Evolutionary conservation across 2,113 vertebrate genomes (phyloP), one percentile per base, ranked within the genome.

Genomic region (Gymnogyps californianus): DNA sequence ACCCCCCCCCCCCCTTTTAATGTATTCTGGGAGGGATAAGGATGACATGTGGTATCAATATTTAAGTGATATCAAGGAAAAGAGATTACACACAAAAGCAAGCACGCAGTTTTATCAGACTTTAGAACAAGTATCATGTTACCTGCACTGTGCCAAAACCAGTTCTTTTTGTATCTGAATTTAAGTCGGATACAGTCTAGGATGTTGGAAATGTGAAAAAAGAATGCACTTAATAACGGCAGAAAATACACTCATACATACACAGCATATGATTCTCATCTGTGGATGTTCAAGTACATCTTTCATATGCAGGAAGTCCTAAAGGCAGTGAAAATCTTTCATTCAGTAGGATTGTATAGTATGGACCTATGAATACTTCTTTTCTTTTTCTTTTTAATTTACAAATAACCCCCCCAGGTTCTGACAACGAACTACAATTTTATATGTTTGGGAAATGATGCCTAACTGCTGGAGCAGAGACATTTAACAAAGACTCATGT

Each of bases 11-110:
- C 2, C 29, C 31, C 29, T 52, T 83, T 57, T 54, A 91, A 66
- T 42, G 19, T 80, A 16, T 70, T 80, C 78, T 92, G 29, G 40
- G 75, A 77, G 54, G 44, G 17, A 61, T 21, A 72, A 90, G 13
- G 54, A 80, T 72, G 62, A 94, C 93, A 91, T 91, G 40, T 90
- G 90, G 82, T 86, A 96, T 77, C 92, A 83, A 94, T 93, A 94
- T 71, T 92, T 69, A 88, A 77, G 77, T 65, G 49, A 61, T 70
- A 94, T 22, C 19, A 85, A 72, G 62, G 75, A 80, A 89, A 95
- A 90, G 34, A 90, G 75, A 76, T 85, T 72, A 74, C 42, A 78
- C 20, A 81, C 34, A 54, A 93, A 94, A 96, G 54, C 80, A 88
- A 85, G 81, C 49, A 90, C 19, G 40, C 40, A 25, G 32, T 95